These are phyloP conservation scores for Rhincodon typus DNA, from an alignment of 2,797 vertebrate species.

Conservation along the genomic window DNA sequence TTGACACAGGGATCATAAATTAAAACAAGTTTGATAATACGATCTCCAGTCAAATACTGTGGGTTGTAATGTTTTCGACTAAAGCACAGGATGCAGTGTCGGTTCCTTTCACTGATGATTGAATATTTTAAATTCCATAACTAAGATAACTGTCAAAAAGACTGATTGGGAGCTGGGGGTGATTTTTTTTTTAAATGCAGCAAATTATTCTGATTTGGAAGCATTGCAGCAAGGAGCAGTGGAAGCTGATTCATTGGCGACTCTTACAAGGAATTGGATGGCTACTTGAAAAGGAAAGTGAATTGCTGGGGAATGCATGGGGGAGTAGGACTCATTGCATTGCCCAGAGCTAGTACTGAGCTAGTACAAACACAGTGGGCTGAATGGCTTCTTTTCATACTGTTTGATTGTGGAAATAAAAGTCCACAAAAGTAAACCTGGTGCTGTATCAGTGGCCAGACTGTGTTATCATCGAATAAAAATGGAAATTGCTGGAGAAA, in stretches of 20 bases:
- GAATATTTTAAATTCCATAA: background rate
- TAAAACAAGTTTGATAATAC: background rate
- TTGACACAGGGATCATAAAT: background rate
- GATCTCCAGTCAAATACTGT: background rate
- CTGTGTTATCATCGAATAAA: too few relatives aligned
- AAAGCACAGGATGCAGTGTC: background rate
- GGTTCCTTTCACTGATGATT: background rate
- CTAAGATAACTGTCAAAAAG: background rate
- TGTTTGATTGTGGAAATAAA: background rate
- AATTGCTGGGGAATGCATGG: background rate
- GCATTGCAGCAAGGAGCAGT: background rate
- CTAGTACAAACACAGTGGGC: background rate
- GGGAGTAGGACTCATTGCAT: background rate
- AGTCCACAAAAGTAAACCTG: background rate
- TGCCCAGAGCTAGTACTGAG: background rate
- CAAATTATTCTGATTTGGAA: background rate
- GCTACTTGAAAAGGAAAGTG: background rate
- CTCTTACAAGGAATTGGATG: background rate
- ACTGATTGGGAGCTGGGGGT: background rate
- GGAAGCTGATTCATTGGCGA: background rate
- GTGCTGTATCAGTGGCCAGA: background rate
- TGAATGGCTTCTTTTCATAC: background rate
- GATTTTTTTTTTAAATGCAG: background rate
- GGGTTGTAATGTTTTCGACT: background rate
- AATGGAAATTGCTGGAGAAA: too few relatives aligned